Conservation (phyloP, 2,888 invertebrate species). For the Gari tellinella region DNA sequence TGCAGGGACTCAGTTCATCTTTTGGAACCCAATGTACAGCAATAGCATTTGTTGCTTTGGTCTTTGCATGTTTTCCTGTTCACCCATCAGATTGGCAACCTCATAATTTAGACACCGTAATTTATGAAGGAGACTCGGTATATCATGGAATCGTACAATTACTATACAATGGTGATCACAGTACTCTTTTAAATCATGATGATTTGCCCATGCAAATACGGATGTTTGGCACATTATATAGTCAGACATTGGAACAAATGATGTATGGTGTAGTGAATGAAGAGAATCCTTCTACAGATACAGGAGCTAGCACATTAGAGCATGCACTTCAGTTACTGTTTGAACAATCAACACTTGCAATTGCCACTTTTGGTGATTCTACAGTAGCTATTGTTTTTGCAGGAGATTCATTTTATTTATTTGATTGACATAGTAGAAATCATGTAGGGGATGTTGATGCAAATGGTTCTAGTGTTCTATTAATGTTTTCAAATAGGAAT, state of each 20-base stretch:
- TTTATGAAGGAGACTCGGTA: constrained; percentile 5
- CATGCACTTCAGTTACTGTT: background rate
- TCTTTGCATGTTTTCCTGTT: no score
- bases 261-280: background rate
- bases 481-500: background rate
- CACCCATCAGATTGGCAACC: background rate
- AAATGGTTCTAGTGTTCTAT: background rate
- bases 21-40: no score
- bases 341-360: background rate
- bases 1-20: no score
- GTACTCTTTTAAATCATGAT: background rate
- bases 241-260: background rate
- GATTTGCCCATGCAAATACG: background rate
- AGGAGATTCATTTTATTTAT: background rate
- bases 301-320: background rate
- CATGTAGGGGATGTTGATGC: constrained; percentile 1
- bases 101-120: background rate
- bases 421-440: constrained; percentile 11
- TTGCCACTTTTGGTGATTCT: constrained; percentile 2
- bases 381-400: background rate
- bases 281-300: background rate
- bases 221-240: background rate
- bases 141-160: background rate
- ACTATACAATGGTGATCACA: background rate
- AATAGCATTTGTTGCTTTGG: no score